Evolutionary conservation across 2,113 vertebrate genomes (phyloP).

Genomic region (Siphamia tubifer): DNA sequence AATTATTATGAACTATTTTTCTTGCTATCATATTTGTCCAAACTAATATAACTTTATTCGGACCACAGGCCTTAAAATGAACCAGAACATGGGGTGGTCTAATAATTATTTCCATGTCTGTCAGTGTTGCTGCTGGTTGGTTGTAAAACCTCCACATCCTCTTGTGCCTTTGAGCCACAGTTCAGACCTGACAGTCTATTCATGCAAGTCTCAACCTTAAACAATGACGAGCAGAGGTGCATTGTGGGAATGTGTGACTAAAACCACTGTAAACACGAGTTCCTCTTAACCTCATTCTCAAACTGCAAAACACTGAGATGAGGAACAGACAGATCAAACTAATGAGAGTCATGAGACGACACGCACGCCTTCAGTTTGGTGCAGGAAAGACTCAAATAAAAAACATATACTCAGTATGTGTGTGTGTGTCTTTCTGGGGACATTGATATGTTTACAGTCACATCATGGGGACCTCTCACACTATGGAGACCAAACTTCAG

Average conservation of each 20-base stretch:
- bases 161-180: not conserved
- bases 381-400: not conserved
- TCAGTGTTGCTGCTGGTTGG: too few species aligned
- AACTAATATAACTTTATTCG: too few species aligned
- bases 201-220: not conserved
- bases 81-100: too few species aligned
- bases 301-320: not conserved
- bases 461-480: too few species aligned
- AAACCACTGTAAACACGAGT: slow-evolving; percentile 14
- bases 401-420: not conserved
- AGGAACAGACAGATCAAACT: not conserved
- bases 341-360: not conserved
- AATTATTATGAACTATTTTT: too few species aligned
- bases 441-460: too few species aligned
- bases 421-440: too few species aligned
- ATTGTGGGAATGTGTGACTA: not conserved
- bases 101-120: too few species aligned
- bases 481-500: too few species aligned
- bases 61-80: too few species aligned
- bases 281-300: slow-evolving; percentile 4
- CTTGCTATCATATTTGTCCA: too few species aligned
- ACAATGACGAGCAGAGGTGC: not conserved
- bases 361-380: not conserved
- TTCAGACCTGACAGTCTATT: not conserved
- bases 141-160: too few species aligned